phyloP scores from a whole-genome alignment of 2,113 vertebrate genomes.

The Nycticorax nycticorax region DNA sequence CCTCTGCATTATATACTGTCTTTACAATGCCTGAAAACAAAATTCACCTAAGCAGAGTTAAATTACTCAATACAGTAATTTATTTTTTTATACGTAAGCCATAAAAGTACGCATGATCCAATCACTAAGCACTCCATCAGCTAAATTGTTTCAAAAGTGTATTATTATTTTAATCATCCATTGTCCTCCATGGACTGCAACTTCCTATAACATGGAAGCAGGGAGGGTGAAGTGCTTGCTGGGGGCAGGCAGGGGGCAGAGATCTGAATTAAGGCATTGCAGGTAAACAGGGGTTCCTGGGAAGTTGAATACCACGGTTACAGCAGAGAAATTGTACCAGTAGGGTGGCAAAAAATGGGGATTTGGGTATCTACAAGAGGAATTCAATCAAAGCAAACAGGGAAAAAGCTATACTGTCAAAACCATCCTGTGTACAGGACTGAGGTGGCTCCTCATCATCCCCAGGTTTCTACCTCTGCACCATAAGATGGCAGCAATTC shows the following conservation, averaged over 20 bases:
- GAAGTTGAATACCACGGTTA: not conserved
- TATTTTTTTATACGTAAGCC: not conserved
- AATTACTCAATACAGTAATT: not conserved
- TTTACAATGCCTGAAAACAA: not conserved
- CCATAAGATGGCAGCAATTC: not conserved
- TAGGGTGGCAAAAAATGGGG: not conserved
- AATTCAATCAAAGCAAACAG: not conserved
- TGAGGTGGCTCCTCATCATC: not conserved
- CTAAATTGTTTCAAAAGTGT: not conserved
- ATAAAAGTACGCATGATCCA: not conserved
- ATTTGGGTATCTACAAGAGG: not conserved
- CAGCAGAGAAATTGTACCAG: not conserved
- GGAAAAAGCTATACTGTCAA: not conserved
- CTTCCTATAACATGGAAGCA: not conserved
- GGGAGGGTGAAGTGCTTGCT: not conserved
- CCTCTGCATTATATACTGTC: not conserved
- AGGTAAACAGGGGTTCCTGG: not conserved
- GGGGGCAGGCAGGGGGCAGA: fast-evolving
- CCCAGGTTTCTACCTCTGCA: not conserved
- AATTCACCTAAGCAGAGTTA: not conserved
- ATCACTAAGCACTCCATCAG: not conserved
- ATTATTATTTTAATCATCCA: not conserved
- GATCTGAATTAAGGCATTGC: not conserved
- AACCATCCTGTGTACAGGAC: not conserved
- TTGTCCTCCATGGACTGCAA: not conserved